A percentile compares a stretch with the other conserved stretches of the same genome.
Conservation (phyloP, 2,113 vertebrate species). For the Platycercus adscitus region DNA sequence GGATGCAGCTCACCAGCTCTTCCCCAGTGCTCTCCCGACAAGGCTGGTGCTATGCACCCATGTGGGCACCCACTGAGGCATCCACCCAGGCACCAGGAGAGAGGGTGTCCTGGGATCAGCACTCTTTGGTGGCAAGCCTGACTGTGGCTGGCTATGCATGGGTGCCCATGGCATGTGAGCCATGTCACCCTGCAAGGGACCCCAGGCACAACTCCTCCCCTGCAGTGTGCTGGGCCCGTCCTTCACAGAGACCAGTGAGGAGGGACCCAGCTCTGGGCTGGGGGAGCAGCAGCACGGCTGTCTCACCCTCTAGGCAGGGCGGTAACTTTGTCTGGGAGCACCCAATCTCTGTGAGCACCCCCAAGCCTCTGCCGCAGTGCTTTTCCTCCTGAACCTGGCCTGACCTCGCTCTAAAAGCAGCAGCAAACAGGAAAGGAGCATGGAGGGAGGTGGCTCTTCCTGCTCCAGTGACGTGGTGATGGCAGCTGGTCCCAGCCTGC, state of each 20-base stretch:
- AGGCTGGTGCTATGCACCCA: background rate
- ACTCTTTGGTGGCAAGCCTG: background rate
- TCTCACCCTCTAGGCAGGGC: background rate
- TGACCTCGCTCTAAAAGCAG: slow-evolving; percentile 41
- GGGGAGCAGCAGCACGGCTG: background rate
- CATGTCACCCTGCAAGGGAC: accelerated
- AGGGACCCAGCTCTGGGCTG: background rate
- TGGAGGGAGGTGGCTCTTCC: slow-evolving; percentile 54
- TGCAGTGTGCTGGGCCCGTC: accelerated
- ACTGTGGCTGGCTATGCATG: background rate
- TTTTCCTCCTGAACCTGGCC: background rate
- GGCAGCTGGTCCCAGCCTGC: slow-evolving; percentile 5
- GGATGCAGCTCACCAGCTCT: background rate
- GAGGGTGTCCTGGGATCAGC: background rate
- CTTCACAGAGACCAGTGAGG: background rate
- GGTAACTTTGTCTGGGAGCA: background rate
- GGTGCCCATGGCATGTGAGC: background rate
- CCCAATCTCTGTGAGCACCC: background rate
- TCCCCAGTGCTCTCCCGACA: background rate
- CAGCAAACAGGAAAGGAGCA: slow-evolving; percentile 66
- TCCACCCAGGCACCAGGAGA: background rate
- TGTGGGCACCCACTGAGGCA: accelerated
- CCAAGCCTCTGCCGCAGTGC: background rate
- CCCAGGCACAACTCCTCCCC: background rate
- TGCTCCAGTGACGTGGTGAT: background rate